These are phyloP conservation scores for Homalodisca vitripennis DNA, from an alignment of 1,140 invertebrate genomes.

Conservation along the genomic window DNA sequence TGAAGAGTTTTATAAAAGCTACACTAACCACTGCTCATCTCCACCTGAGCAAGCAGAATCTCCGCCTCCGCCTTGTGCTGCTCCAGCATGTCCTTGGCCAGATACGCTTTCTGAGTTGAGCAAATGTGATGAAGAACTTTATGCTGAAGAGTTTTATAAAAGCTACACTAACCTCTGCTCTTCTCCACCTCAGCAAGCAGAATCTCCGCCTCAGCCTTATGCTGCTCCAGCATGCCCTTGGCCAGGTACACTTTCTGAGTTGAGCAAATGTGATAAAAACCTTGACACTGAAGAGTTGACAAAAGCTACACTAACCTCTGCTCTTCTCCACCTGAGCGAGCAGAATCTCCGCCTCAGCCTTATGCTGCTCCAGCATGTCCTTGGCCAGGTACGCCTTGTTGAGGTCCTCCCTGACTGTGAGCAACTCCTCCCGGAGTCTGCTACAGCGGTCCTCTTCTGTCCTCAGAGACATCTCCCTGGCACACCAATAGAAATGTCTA, in stretches of 20 bases:
- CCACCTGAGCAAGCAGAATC: constrained; percentile 65
- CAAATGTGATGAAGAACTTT: too few species aligned
- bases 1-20: background rate
- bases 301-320: constrained; percentile 54
- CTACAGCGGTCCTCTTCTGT: constrained; percentile 75
- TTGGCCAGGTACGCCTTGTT: constrained; percentile 67
- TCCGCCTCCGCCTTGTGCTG: constrained; percentile 77
- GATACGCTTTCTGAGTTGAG: constrained; percentile 64
- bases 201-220: constrained; percentile 70
- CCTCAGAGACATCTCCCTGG: constrained; percentile 53
- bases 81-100: constrained; percentile 71
- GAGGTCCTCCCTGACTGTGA: constrained; percentile 70
- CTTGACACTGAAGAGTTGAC: too few species aligned
- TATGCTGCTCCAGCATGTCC: constrained; percentile 78
- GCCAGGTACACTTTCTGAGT: constrained; percentile 65
- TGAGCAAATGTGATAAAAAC: too few species aligned
- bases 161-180: constrained; percentile 57
- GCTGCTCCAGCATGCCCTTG: constrained; percentile 75
- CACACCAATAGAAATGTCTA: too few species aligned
- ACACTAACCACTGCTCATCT: constrained; percentile 67
- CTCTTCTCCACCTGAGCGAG: constrained; percentile 73
- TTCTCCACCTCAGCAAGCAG: constrained; percentile 73
- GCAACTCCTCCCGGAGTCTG: constrained; percentile 69
- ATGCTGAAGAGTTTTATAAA: background rate
- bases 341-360: constrained; percentile 68